A percentile compares a stretch with the other conserved stretches of the same genome.
Evolutionary conservation across 2,888 invertebrate genomes (phyloP).

Genomic region (Liopterus haemorrhoidalis): DNA sequence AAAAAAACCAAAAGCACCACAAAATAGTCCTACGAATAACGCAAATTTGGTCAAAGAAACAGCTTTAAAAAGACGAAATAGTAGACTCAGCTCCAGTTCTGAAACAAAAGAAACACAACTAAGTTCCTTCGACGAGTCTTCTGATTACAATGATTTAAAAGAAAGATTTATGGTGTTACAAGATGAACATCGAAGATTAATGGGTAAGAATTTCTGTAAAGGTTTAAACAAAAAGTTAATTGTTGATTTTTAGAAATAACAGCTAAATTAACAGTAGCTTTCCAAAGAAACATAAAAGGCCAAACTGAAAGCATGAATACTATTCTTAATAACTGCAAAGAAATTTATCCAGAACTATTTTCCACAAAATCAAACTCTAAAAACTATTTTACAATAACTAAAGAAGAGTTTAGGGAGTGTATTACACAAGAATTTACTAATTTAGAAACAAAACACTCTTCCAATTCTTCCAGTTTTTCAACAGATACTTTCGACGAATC

Average conservation of each 20-base stretch:
- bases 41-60: slow-evolving; percentile 11
- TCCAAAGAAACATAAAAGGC: slow-evolving; percentile 54
- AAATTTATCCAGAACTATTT: slow-evolving; percentile 50
- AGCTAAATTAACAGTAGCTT: slow-evolving; percentile 49
- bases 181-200: slow-evolving; percentile 45
- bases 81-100: slow-evolving; percentile 7
- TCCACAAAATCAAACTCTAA: slow-evolving; percentile 19
- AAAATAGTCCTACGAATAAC: too few species aligned
- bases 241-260: not conserved
- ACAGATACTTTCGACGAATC: too few species aligned
- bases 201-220: slow-evolving; percentile 36
- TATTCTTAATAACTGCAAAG: slow-evolving; percentile 46
- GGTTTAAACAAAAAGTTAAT: too few species aligned
- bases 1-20: too few species aligned
- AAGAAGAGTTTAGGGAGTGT: slow-evolving; percentile 4
- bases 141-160: slow-evolving; percentile 42
- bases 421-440: too few species aligned
- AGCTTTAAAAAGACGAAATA: slow-evolving; percentile 10
- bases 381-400: slow-evolving; percentile 9
- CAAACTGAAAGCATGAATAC: slow-evolving; percentile 47
- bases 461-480: too few species aligned
- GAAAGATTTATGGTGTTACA: slow-evolving; percentile 43
- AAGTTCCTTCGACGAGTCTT: slow-evolving; percentile 34
- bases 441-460: too few species aligned
- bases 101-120: slow-evolving; percentile 7